phyloP scores from a whole-genome alignment of 2,113 vertebrate genomes.

The Leptobrachium ailaonicum region DNA sequence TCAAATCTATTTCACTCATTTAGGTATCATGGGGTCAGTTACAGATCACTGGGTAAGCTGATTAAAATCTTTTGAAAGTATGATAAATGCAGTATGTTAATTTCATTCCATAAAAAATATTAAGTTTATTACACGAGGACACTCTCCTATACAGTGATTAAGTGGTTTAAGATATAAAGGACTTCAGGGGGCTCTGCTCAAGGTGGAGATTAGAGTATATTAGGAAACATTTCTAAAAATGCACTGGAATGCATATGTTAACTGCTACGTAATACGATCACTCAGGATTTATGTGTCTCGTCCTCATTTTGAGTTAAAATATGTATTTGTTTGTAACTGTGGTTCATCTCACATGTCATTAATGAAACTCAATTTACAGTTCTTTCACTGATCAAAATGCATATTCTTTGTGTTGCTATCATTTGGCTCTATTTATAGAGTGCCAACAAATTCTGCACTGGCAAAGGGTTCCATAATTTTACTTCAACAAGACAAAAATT shows the following conservation, averaged over 20 bases:
- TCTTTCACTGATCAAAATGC: no score
- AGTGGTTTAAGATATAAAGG: slow-evolving; percentile 34
- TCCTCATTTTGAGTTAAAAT: no score
- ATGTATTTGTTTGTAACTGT: no score
- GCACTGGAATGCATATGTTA: not conserved
- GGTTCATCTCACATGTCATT: no score
- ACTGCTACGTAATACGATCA: slow-evolving; percentile 21
- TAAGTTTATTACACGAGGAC: slow-evolving; percentile 34
- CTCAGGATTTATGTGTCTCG: not conserved
- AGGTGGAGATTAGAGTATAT: slow-evolving; percentile 3
- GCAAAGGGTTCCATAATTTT: no score
- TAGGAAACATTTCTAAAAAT: not conserved
- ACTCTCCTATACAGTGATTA: slow-evolving; percentile 24
- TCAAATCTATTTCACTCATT: slow-evolving; percentile 49
- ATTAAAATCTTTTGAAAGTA: slow-evolving; percentile 49
- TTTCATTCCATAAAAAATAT: slow-evolving; percentile 36
- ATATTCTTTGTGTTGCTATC: no score
- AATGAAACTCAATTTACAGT: no score
- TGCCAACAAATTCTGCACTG: no score
- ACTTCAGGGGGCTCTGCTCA: slow-evolving; percentile 28
- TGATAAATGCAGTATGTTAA: slow-evolving; percentile 46
- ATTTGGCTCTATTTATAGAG: no score
- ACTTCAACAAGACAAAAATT: no score
- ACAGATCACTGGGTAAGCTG: slow-evolving; percentile 44
- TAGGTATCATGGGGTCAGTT: slow-evolving; percentile 49